Evolutionary conservation across 2,797 vertebrate species (phyloP), one percentile per base, ranked within the genome.

Genomic region (Fistularia commersonii): DNA sequence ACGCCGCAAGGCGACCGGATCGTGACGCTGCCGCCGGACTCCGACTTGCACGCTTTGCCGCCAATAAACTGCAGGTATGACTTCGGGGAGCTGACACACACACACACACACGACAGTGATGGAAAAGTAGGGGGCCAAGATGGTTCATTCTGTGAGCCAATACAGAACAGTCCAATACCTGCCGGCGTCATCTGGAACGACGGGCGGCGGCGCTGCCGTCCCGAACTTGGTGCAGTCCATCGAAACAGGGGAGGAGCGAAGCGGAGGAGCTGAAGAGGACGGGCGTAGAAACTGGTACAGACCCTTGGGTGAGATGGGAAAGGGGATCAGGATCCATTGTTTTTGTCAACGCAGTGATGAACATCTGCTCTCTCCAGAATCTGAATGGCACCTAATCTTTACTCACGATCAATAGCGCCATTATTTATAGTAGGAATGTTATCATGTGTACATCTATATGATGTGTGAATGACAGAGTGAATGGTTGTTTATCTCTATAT

Each of bases 31-130:
- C 89, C 78, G 65, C 90, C 90, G 5, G 91, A 87, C 52, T 87
- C 91, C 0, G 93, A 87, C 31, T 92, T 92, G 48, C 90, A 89
- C 9, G 86, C 81, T 49, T 86, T 89, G 3, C 94, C 95, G 0
- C 81, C 89, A 0, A 94, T 70, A 32, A 92, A 91, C 54, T 94
- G 88, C 6, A 84, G 86, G 51, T 91, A 93, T 15, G 85, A 84
- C 49, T 84, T 83, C 1, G 87, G 85, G 35, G 83, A 54, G 32
- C 94, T 95, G 61, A n/a, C 13, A 8, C 61, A 7, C 12, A 13
- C 12, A 50, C 7, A 39, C 6, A 11, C 3, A 49, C 1, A 11
- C 15, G 23, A 23, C 23, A 23, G 2, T 2, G 23, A 23, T 2
- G 23, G 23, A 23, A 23, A 4, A 23, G 23, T 23, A 23, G 4